Evolutionary conservation across 1,140 invertebrate genomes (phyloP), one percentile per base, ranked within the genome.

Genomic region (Anoplophora glabripennis): DNA sequence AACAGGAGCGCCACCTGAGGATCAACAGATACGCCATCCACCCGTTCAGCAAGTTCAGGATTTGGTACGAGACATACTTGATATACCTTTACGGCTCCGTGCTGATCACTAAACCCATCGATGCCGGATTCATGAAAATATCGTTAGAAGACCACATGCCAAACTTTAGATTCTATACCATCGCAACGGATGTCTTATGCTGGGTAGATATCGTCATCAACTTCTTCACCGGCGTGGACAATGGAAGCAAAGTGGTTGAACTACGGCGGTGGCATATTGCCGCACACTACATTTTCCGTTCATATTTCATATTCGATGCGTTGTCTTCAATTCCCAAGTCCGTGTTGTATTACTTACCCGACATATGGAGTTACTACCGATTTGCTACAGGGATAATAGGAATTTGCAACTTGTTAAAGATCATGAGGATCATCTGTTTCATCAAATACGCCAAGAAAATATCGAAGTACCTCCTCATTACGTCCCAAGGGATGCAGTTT

Each of bases 11-110:
- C 8, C 47, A 49, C 21, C n/a, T 33, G 28, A 49, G 34, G 33
- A 7, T 36, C 5, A 49, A 49, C 12, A 34, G n/a, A 3, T 49
- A 12, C n/a, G 34, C 35, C 3, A 49, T 49, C 7, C 47, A 49
- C 35, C 47, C 47, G 7, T 36, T 49, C 11, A 49, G 47, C 15
- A 49, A 36, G 35, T 49, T 49, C 41, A 42, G 41, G n/a, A n/a
- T n/a, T 42, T 42, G 41, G 41, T 42, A 42, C 12, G 41, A 42
- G 7, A 42, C 12, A 7, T 42, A 15, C 12, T 42, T 42, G 41
- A 42, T 42, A n/a, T 17, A 17, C 12, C 3, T 42, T 42, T 42
- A 42, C 7, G 7, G 14, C 12, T 10, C 7, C 12, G 17, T 17
- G 9, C 17, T 42, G 41, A 8, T 12, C 8, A 15, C 17, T 17